phyloP scores from a whole-genome alignment of 2,888 invertebrate genomes.

The Melieria crassipennis region DNA sequence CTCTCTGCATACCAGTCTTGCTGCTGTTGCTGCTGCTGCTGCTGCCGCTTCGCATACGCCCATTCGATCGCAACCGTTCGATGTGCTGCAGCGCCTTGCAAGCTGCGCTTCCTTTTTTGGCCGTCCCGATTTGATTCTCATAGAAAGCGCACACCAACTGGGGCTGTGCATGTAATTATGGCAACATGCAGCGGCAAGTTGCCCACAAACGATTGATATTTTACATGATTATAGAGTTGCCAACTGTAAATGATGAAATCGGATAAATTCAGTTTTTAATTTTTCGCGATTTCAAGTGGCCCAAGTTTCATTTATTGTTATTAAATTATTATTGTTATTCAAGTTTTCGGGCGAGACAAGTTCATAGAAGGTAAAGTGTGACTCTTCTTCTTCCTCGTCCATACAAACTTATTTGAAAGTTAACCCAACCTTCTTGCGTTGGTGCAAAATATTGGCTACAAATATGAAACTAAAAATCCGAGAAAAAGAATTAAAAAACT shows the following conservation, averaged over 20 bases:
- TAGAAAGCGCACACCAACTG: conserved; percentile 10
- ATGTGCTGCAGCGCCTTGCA: background rate
- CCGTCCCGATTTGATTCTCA: conserved; percentile 18
- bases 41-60: conserved; percentile 24
- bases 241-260: background rate
- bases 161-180: conserved; percentile 46
- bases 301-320: too few species aligned
- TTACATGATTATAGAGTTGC: conserved; percentile 22
- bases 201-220: conserved; percentile 38
- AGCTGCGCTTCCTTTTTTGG: background rate
- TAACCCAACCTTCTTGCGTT: too few species aligned
- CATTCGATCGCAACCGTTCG: conserved; percentile 20
- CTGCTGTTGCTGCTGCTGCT: conserved; percentile 28
- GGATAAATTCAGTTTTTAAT: too few species aligned
- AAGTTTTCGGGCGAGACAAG: too few species aligned
- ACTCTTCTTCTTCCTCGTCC: too few species aligned
- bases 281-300: too few species aligned
- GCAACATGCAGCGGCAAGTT: conserved; percentile 42
- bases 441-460: too few species aligned
- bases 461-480: too few species aligned
- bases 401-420: too few species aligned
- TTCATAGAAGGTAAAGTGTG: too few species aligned
- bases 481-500: too few species aligned
- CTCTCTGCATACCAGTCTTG: conserved; percentile 16
- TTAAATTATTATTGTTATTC: too few species aligned